Base-by-base conservation (phyloP, 2,888 invertebrate genomes). In the Eledona agricola region DNA sequence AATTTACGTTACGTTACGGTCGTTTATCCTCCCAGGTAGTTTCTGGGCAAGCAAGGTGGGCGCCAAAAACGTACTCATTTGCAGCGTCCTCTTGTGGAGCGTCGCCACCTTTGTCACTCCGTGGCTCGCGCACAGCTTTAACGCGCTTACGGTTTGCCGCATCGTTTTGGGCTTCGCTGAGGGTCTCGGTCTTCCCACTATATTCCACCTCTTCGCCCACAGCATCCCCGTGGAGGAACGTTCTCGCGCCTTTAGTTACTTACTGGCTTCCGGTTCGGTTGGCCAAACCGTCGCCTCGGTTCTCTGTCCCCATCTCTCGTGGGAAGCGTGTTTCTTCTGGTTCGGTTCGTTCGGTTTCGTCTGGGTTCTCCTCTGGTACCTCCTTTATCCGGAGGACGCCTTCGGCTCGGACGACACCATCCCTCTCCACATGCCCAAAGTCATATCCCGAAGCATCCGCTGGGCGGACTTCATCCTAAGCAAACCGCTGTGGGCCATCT, bases 221-320 rank as follows among this genome's bases (percentile, higher is more conserved):
- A 83, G 81, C 62, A 83, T 89, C 60, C 86, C 87, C 9, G 81
- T 85, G 7, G 87, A 88, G 66, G 87, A 88, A 70, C 77, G 88
- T 53, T 87, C 87, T 2, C 73, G 87, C 53, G 87, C 88, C 1
- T 88, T 89, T 73, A 85, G 87, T 6, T 89, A 88, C 70, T 76
- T 89, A 25, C 80, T 88, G 26, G 87, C 87, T 6, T 82, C 84
- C 47, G 88, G 88, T 22, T 86, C 87, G n/a, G 82, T 87, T 35
- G 88, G 89, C 4, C 88, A 88, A 76, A 88, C 87, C 17, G 80
- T 87, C 12, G 86, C 88, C 15, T 86, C 88, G 52, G 76, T 89
- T 64, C 84, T 87, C 34, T 87, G 86, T 69, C 85, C 88, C 1
- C 83, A 87, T 72, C 70, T 88, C 45, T 74, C 79, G 2, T 88